Conservation (phyloP, 2,888 invertebrate species). For the Drosophila anomalata region DNA sequence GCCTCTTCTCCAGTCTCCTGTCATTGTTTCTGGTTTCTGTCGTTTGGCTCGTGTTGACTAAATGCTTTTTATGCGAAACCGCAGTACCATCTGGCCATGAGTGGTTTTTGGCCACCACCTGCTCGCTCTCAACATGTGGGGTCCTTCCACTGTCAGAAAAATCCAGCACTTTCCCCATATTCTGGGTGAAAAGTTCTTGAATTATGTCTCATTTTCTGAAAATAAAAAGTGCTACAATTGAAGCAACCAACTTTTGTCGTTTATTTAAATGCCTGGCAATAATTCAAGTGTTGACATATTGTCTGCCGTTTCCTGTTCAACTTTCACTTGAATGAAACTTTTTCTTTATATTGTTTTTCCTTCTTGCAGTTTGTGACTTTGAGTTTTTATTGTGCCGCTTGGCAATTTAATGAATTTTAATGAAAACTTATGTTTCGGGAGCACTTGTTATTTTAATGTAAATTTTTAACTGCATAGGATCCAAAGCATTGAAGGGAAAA, state of each 20-base stretch:
- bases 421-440: constrained; percentile 62
- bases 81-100: constrained; percentile 47
- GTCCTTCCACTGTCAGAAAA: constrained; percentile 16
- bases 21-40: constrained; percentile 16
- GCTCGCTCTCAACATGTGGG: constrained; percentile 18
- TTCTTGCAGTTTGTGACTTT: constrained; percentile 18
- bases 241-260: constrained; percentile 54
- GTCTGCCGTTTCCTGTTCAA: constrained; percentile 33
- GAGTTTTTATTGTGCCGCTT: constrained; percentile 56
- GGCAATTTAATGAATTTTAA: constrained; percentile 75
- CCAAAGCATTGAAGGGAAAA: constrained; percentile 43
- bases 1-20: background rate
- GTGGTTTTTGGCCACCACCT: constrained; percentile 24
- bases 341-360: constrained; percentile 17
- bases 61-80: constrained; percentile 54
- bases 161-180: constrained; percentile 11
- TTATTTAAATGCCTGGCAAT: constrained; percentile 70
- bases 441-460: constrained; percentile 58
- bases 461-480: constrained; percentile 39
- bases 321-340: constrained; percentile 49
- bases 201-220: constrained; percentile 15
- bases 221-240: constrained; percentile 17
- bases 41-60: constrained; percentile 43
- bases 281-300: constrained; percentile 76
- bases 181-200: constrained; percentile 5